Percentiles rank a stretch among this genome's conserved stretches.
Conservation (phyloP, 2,797 vertebrate genomes). For the Myripristis jacobus region DNA sequence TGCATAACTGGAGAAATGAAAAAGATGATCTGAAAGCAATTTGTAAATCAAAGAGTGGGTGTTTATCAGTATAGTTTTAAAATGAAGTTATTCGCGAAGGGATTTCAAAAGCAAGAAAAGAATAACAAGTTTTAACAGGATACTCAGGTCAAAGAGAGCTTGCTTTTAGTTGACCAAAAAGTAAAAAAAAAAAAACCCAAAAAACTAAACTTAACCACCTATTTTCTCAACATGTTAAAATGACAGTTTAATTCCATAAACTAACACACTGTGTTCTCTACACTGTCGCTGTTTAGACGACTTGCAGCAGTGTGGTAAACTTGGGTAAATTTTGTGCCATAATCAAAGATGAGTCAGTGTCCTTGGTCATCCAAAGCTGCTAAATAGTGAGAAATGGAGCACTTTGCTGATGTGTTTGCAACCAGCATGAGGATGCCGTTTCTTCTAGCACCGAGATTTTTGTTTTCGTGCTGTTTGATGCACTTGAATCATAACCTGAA, state of each 20-base stretch:
- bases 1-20: too few relatives aligned
- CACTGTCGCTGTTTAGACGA: not conserved
- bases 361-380: not conserved
- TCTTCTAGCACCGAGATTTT: not conserved
- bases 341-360: not conserved
- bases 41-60: too few relatives aligned
- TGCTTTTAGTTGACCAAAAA: too few relatives aligned
- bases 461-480: not conserved
- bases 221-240: too few relatives aligned
- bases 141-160: not conserved
- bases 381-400: conserved; percentile 1
- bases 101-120: not conserved
- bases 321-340: too few relatives aligned
- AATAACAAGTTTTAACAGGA: not conserved
- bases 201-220: not conserved
- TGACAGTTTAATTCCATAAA: too few relatives aligned
- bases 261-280: too few relatives aligned
- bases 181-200: too few relatives aligned
- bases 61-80: too few relatives aligned
- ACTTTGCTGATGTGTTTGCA: not conserved
- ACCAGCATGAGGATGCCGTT: not conserved
- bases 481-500: not conserved
- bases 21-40: too few relatives aligned
- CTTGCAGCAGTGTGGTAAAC: not conserved
- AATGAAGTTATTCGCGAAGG: too few relatives aligned